Conservation (phyloP, 1,140 invertebrate species). For the Diorhabda elongata region DNA sequence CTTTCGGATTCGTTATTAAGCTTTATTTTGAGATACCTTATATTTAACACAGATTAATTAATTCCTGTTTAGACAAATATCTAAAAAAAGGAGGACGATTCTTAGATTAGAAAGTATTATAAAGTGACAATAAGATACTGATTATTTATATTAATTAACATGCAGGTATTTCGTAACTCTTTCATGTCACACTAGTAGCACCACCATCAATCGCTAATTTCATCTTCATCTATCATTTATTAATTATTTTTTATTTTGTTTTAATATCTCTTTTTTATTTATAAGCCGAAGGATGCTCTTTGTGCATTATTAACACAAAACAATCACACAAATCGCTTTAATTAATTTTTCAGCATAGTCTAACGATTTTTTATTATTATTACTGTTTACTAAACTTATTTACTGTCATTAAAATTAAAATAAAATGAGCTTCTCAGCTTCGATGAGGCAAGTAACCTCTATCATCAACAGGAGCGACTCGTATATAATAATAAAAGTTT, state of each 20-base stretch:
- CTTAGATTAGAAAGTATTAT: too few relatives aligned
- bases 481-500: too few relatives aligned
- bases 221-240: constrained; percentile 13
- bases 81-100: too few relatives aligned
- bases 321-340: constrained; percentile 14
- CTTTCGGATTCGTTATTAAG: too few relatives aligned
- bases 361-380: neutral
- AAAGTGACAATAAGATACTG: neutral
- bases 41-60: too few relatives aligned
- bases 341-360: constrained; percentile 8
- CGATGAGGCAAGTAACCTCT: neutral
- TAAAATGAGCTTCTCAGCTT: constrained; percentile 5
- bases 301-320: constrained; percentile 27
- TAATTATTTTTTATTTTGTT: constrained; percentile 13
- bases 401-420: neutral
- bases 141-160: neutral
- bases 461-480: neutral
- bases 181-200: constrained; percentile 27
- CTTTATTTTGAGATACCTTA: too few relatives aligned
- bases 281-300: constrained; percentile 40
- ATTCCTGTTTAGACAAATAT: too few relatives aligned
- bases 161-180: constrained; percentile 13
- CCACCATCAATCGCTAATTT: constrained; percentile 25
- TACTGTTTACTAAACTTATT: constrained; percentile 1
- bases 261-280: constrained; percentile 26